Evolutionary conservation across 1,140 invertebrate species (phyloP).

Genomic region (Streblospio benedicti): DNA sequence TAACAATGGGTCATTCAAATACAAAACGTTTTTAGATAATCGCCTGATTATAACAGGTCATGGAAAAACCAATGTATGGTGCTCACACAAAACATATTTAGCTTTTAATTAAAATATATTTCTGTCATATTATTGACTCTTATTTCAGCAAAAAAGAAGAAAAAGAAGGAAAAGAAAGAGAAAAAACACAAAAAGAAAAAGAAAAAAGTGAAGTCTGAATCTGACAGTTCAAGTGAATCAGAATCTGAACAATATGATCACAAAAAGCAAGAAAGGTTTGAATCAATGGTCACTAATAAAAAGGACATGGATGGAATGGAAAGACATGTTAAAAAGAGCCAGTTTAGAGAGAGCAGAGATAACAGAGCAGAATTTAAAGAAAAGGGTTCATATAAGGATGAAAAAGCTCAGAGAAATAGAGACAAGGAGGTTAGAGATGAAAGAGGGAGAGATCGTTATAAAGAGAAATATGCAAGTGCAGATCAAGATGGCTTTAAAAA

Average conservation of each 20-base stretch:
- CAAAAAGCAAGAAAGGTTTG: not conserved
- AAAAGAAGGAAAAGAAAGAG: not conserved
- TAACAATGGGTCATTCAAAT: too few species aligned
- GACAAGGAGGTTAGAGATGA: not conserved
- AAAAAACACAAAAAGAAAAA: not conserved
- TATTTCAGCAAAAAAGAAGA: not conserved
- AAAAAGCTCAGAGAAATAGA: not conserved
- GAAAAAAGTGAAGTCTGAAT: not conserved
- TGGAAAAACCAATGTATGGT: too few species aligned
- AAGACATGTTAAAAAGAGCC: too few species aligned
- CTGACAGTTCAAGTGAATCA: not conserved
- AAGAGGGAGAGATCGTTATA: not conserved
- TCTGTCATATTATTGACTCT: too few species aligned
- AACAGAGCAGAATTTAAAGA: not conserved
- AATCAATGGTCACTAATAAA: not conserved
- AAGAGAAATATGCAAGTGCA: not conserved
- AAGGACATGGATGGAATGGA: too few species aligned
- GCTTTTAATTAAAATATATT: too few species aligned
- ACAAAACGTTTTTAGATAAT: too few species aligned
- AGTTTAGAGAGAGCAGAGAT: not conserved
- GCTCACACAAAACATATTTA: too few species aligned
- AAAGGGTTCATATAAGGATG: not conserved
- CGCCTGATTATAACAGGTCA: too few species aligned
- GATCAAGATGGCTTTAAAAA: too few species aligned
- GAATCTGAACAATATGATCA: not conserved